Conservation (phyloP, 2,888 invertebrate genomes). For the Archaeoteleia sp. region DNA sequence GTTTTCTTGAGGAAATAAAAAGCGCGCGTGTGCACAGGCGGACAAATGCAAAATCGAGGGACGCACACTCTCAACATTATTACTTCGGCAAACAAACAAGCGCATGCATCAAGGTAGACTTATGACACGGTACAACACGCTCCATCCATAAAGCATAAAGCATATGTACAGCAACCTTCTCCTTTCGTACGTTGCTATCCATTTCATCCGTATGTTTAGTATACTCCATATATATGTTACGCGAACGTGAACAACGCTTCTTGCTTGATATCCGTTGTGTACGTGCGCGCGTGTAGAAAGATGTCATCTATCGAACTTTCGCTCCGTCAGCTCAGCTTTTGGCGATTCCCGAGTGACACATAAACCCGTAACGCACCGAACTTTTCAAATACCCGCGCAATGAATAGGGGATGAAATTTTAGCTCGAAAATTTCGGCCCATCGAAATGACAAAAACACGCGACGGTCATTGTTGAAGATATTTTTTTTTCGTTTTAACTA, state of each 20-base stretch:
- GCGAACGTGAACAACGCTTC: slow-evolving; percentile 7
- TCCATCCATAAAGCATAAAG: slow-evolving; percentile 20
- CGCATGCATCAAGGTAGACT: slow-evolving; percentile 38
- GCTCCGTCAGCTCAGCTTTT: neutral
- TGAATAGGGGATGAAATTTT: neutral
- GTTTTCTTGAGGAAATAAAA: slow-evolving; percentile 18
- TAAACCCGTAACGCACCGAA: slow-evolving; percentile 13
- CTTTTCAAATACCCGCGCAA: slow-evolving; percentile 2
- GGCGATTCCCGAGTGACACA: slow-evolving; percentile 5
- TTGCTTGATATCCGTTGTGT: slow-evolving; percentile 9
- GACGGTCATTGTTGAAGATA: neutral
- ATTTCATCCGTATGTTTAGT: slow-evolving; percentile 7
- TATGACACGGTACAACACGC: slow-evolving; percentile 32
- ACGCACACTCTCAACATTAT: slow-evolving; percentile 18
- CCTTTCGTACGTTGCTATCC: slow-evolving; percentile 11
- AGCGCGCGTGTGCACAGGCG: neutral
- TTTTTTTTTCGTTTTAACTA: too few relatives aligned
- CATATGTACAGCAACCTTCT: slow-evolving; percentile 11
- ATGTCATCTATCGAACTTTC: slow-evolving; percentile 3
- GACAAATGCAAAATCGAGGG: slow-evolving; percentile 9
- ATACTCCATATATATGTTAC: slow-evolving; percentile 8
- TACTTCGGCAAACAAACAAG: slow-evolving; percentile 40
- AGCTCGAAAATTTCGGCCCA: neutral
- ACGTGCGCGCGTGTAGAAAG: slow-evolving; percentile 4
- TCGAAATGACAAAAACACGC: neutral